Conservation (phyloP, 2,113 vertebrate genomes). For the Anarhynchus alexandrinus region DNA sequence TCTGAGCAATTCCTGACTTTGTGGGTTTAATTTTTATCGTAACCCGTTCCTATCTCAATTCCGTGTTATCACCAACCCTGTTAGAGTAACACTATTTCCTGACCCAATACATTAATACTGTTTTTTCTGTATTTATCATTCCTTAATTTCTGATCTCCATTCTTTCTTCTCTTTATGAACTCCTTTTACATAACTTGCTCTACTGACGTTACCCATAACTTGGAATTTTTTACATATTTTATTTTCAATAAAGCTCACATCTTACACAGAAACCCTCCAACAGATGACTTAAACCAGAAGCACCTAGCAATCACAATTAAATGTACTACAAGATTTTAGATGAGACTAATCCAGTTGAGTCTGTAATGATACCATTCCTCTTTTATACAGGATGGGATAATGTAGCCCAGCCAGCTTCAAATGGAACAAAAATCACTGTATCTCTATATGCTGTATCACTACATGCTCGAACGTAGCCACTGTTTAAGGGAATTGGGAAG, state of each 20-base stretch:
- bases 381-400: neutral
- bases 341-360: neutral
- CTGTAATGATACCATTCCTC: neutral
- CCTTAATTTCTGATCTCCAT: constrained; percentile 39
- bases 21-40: neutral
- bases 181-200: constrained; percentile 26
- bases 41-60: neutral
- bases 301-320: neutral
- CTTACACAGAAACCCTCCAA: neutral
- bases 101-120: neutral
- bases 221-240: constrained; percentile 14
- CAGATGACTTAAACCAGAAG: neutral
- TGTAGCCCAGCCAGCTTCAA: neutral
- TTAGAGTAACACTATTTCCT: neutral
- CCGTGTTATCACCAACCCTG: neutral
- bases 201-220: neutral
- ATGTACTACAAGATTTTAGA: neutral
- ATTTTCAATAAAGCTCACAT: constrained; percentile 40
- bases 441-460: neutral
- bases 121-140: constrained; percentile 33
- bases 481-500: neutral
- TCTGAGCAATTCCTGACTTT: neutral
- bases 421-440: neutral
- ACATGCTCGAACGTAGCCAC: neutral
- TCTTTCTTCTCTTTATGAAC: constrained; percentile 9